Conservation (phyloP, 2,797 vertebrate species). For the Pangasius larnaudii region DNA sequence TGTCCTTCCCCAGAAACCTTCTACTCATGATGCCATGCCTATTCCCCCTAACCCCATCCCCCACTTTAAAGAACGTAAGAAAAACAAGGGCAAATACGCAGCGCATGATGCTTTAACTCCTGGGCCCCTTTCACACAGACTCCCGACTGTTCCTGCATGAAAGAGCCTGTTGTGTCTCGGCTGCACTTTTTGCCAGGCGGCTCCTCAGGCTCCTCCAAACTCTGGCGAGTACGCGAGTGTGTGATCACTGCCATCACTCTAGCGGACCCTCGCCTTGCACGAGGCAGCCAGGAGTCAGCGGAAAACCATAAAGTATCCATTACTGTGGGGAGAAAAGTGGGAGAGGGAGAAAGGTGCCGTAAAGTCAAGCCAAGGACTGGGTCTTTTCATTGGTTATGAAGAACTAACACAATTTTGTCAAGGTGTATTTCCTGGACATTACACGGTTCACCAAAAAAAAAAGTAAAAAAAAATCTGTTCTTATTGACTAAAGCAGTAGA, state of each 20-base stretch:
- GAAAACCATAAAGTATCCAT: slow-evolving; percentile 72
- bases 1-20: slow-evolving; percentile 8
- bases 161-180: slow-evolving; percentile 75
- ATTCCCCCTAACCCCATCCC: slow-evolving; percentile 34
- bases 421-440: slow-evolving; percentile 9
- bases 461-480: background rate
- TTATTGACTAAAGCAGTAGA: background rate
- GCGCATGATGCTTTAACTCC: slow-evolving; percentile 74
- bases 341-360: slow-evolving; percentile 1
- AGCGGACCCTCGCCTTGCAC: slow-evolving; percentile 45
- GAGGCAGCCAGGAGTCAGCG: slow-evolving; percentile 63
- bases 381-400: background rate
- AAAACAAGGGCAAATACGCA: slow-evolving; percentile 70
- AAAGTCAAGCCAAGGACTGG: slow-evolving; percentile 1
- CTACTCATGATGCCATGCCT: slow-evolving; percentile 57
- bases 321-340: slow-evolving; percentile 40
- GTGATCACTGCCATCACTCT: slow-evolving; percentile 53
- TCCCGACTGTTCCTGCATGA: slow-evolving; percentile 77
- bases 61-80: slow-evolving; percentile 32
- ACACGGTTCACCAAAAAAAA: background rate
- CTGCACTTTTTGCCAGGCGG: slow-evolving; percentile 66
- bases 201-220: slow-evolving; percentile 68
- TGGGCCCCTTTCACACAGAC: slow-evolving; percentile 69
- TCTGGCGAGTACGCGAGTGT: slow-evolving; percentile 71
- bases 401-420: background rate